Evolutionary conservation across 2,888 invertebrate genomes (phyloP).

Genomic region (Drosophila mulleri): DNA sequence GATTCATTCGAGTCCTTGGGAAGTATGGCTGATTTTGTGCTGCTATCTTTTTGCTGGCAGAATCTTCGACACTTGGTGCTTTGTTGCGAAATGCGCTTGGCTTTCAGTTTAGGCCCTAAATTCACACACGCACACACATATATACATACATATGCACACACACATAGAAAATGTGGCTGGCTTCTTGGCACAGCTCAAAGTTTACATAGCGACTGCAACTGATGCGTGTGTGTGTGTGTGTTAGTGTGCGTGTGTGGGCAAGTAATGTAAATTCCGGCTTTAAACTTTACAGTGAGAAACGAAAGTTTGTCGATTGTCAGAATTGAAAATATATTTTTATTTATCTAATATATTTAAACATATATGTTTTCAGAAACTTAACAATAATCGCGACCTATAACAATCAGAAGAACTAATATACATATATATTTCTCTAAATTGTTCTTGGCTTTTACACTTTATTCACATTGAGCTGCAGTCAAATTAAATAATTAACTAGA

Average conservation of each 20-base stretch:
- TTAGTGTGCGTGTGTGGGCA: too few relatives aligned
- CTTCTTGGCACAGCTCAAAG: constrained; percentile 27
- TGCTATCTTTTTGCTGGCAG: constrained; percentile 30
- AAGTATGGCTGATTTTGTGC: constrained; percentile 28
- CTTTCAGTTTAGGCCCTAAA: constrained; percentile 37
- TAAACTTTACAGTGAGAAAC: not conserved
- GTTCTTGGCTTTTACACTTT: not conserved
- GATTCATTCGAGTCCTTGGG: constrained; percentile 24
- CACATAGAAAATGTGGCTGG: constrained; percentile 24
- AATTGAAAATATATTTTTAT: constrained; percentile 7
- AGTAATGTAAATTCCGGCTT: constrained; percentile 3
- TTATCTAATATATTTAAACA: not conserved
- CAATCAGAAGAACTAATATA: not conserved
- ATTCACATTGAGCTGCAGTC: constrained; percentile 6
- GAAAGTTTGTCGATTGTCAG: not conserved
- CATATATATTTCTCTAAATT: not conserved
- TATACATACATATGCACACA: constrained; percentile 9
- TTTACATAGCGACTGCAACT: not conserved
- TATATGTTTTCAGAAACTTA: not conserved
- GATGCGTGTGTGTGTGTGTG: not conserved
- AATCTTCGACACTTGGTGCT: constrained; percentile 52
- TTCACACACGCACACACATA: constrained; percentile 12
- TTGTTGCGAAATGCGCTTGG: constrained; percentile 47
- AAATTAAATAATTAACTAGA: constrained; percentile 3
- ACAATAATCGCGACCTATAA: constrained; percentile 1